Evolutionary conservation across 2,888 invertebrate species (phyloP).

Genomic region (Ctena decussata): DNA sequence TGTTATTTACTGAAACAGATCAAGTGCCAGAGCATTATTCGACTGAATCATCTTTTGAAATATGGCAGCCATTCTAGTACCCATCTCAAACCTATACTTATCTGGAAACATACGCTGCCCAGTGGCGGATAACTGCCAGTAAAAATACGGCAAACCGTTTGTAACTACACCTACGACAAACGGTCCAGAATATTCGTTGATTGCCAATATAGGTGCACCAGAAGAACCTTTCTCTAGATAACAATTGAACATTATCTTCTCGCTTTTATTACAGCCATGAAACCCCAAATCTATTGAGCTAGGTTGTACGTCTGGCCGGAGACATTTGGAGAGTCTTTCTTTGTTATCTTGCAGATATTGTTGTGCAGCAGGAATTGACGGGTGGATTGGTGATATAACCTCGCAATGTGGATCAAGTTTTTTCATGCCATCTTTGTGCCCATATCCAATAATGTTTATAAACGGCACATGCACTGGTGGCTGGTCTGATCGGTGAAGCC

Average conservation of each 20-base stretch:
- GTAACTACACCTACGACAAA: not conserved
- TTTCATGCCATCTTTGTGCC: not conserved
- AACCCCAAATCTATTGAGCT: not conserved
- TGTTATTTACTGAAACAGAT: too few species aligned
- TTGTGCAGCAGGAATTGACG: not conserved
- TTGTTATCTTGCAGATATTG: not conserved
- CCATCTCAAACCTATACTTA: too few species aligned
- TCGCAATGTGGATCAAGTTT: constrained; percentile 14
- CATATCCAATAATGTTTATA: constrained; percentile 13
- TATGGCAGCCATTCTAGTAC: too few species aligned
- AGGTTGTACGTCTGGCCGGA: not conserved
- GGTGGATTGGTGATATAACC: not conserved
- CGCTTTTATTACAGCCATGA: not conserved
- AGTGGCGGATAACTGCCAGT: not conserved
- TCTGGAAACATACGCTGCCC: not conserved
- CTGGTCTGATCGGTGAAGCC: not conserved
- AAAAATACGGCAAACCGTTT: constrained; percentile 9
- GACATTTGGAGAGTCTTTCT: not conserved
- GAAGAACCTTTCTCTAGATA: constrained; percentile 19
- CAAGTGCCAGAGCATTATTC: too few species aligned
- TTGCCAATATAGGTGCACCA: constrained; percentile 7
- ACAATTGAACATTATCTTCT: not conserved
- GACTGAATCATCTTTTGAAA: too few species aligned
- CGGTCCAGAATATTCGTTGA: not conserved
- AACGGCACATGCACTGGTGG: not conserved